Base-by-base conservation (phyloP, 1,140 invertebrate genomes). In the Portunus trituberculatus region DNA sequence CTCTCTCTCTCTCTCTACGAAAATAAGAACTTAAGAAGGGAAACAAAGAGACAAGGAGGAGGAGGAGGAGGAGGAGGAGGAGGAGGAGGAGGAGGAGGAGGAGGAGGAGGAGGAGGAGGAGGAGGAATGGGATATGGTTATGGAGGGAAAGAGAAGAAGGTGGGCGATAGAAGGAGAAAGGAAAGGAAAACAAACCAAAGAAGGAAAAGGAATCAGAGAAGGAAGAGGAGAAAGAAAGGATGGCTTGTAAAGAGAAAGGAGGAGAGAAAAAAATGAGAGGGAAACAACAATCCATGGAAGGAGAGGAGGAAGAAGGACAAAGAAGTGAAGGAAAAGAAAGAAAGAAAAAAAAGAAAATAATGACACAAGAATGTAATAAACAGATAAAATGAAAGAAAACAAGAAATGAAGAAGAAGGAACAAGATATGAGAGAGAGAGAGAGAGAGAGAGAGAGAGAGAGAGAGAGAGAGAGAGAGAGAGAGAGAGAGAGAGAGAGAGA, bases 401-500 rank as follows among this genome's bases (percentile, higher is more conserved):
- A 20, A 76, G 8, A n/a, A n/a, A 25, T 12, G 20, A 76, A n/a
- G 20, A 12, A 46, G 10, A 88, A 28, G 25, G 25, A 87, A 20
- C 4, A 25, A 87, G 12, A 32, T 7, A 14, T 12, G 84, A 20
- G 14, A 88, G 45, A 88, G n/a, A 88, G 16, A 46, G 31, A 31
- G 32, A 88, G 31, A 20, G 45, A 88, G 14, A 88, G n/a, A 88
- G 31, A 88, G n/a, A 25, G 29, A 32, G 29, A 32, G 29, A 28
- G 14, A 39, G 45, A 39, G 16, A 88, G 31, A 59, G n/a, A 88
- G n/a, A 88, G 86, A 25, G 12, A 88, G 86, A 32, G 86, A 88
- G 31, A 88, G n/a, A 88, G 31, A 88, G 86, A 88, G 31, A 20
- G 45, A 88, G n/a, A 88, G 31, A 59, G n/a, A 88, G n/a, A 88